Evolutionary conservation across 2,888 invertebrate genomes (phyloP).

Genomic region (Phortica magna): DNA sequence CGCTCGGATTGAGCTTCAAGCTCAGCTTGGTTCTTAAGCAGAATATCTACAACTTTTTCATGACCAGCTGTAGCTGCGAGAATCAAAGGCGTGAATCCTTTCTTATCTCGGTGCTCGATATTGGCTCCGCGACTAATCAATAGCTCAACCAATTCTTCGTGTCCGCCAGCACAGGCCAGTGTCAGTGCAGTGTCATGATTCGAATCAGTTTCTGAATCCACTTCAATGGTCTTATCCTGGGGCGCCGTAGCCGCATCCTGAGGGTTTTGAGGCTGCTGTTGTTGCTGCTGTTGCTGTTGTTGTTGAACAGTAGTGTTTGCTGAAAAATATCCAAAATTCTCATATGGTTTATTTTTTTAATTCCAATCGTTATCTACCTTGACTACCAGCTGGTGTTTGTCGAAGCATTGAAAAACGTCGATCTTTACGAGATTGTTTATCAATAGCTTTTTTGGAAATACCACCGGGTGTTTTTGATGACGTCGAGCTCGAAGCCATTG

Average conservation of each 20-base stretch:
- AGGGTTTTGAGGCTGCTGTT: constrained; percentile 69
- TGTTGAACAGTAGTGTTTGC: constrained; percentile 69
- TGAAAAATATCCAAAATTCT: constrained; percentile 40
- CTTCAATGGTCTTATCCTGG: constrained; percentile 89
- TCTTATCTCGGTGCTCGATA: constrained; percentile 99
- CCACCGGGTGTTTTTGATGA: constrained; percentile 72
- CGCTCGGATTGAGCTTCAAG: constrained; percentile 99
- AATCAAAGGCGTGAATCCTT: constrained; percentile 98
- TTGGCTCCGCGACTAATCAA: constrained; percentile 94
- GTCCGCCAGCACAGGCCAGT: constrained; percentile 97
- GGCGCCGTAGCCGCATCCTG: constrained; percentile 67
- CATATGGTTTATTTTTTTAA: not conserved
- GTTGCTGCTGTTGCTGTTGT: constrained; percentile 60
- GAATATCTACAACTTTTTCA: constrained; percentile 91
- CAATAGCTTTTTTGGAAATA: constrained; percentile 76
- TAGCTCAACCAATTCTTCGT: constrained; percentile 96
- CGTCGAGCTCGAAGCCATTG: constrained; percentile 57
- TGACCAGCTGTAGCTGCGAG: constrained; percentile 98
- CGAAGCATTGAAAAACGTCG: constrained; percentile 75
- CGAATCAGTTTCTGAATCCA: constrained; percentile 98
- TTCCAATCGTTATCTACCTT: constrained; percentile 64
- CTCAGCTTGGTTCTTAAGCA: constrained; percentile 96
- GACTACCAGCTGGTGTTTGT: constrained; percentile 77
- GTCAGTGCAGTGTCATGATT: constrained; percentile 99
- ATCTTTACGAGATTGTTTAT: constrained; percentile 78